A percentile compares a stretch with the other conserved stretches of the same genome.
Evolutionary conservation across 2,113 vertebrate species (phyloP).

Genomic region (Paedocypris sp.): DNA sequence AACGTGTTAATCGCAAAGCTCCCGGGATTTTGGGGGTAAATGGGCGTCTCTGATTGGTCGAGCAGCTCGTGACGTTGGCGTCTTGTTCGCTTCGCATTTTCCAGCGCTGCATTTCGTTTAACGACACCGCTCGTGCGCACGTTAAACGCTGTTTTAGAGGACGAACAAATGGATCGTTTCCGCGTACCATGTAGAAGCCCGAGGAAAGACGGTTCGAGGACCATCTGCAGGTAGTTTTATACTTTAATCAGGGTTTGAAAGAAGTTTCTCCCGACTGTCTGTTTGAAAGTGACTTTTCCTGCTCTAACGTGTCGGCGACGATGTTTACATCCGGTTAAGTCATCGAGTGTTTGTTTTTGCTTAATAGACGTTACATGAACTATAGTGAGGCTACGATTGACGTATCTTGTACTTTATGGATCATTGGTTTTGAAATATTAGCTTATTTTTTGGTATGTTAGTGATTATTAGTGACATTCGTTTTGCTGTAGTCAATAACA

Average conservation of each 20-base stretch:
- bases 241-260: neutral
- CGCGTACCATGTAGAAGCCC: neutral
- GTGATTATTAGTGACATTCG: too few relatives aligned
- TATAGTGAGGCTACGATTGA: neutral
- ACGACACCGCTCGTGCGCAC: neutral
- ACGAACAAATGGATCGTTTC: constrained; percentile 30
- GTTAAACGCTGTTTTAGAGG: neutral
- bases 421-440: too few relatives aligned
- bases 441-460: too few relatives aligned
- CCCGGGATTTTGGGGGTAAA: too few relatives aligned
- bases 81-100: neutral
- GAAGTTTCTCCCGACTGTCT: neutral
- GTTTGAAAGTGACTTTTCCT: constrained; percentile 14
- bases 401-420: neutral
- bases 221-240: constrained; percentile 34
- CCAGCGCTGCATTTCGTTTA: neutral
- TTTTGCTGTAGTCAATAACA: neutral
- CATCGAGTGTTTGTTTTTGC: neutral
- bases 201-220: constrained; percentile 8
- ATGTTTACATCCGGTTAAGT: constrained; percentile 31
- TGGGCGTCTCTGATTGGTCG: constrained; percentile 8
- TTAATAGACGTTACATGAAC: neutral
- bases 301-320: constrained; percentile 7
- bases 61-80: too few relatives aligned
- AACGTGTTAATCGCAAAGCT: too few relatives aligned